Evolutionary conservation across 2,888 invertebrate species (phyloP), one percentile per base, ranked within the genome.

Genomic region (Limnephilus lunatus): DNA sequence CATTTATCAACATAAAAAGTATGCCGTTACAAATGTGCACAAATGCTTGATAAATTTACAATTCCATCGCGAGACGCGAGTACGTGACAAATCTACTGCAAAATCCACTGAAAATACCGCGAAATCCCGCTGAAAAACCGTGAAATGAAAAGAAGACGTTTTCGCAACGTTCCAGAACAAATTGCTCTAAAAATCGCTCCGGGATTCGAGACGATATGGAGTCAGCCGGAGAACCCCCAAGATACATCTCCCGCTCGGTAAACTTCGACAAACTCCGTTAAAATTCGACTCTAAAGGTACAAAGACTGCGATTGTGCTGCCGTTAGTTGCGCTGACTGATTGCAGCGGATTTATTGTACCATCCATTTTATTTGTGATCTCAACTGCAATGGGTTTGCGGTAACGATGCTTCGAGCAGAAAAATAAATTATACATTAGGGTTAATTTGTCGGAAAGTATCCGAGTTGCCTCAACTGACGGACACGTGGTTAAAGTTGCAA

Each of bases 21-120:
- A 68, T 1, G 9, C 68, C 68, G 7, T 68, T 68, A 31, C 15
- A 32, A 31, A 82, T 82, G 82, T 32, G 82, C 32, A 14, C 82
- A 32, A 82, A 31, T 82, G 82, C 32, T 31, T 15, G 32, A 31
- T 81, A 32, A 31, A 82, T 32, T 31, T 82, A 32, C 82, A 32
- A 82, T 82, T 32, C 82, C 31, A 88, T 68, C 88, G 32, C 88
- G 31, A 68, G 68, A 88, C 88, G 19, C 35, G 31, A 30, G 53
- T 53, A 88, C 88, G 88, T 88, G 88, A 88, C 88, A 88, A 88
- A 88, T 88, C 88, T 30, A 88, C 88, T 68, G 35, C 88, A n/a
- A 88, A 88, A 88, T 88, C 88, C 68, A 31, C 68, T 32, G 68
- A 88, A 68, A 88, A 88, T 31, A 35, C 88, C 44, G 48, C 44